phyloP scores from a whole-genome alignment of 1,140 invertebrate species.

The Hyles euphorbiae region DNA sequence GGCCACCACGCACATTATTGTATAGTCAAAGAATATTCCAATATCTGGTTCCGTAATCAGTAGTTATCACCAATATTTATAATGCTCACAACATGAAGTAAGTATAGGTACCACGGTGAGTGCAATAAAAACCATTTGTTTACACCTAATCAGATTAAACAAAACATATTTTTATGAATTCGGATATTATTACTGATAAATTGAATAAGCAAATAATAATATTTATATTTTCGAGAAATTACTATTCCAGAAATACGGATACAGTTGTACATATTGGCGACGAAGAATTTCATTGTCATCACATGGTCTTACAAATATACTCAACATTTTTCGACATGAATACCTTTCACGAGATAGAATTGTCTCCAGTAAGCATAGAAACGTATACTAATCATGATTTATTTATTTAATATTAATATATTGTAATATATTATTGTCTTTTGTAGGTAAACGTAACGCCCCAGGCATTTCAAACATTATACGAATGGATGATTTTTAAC shows the following conservation, averaged over 20 bases:
- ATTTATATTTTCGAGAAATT: no score
- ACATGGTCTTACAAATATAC: constrained; percentile 78
- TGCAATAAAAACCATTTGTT: no score
- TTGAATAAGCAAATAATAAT: no score
- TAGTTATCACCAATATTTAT: no score
- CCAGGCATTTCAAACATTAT: constrained; percentile 80
- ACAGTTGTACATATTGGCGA: constrained; percentile 75
- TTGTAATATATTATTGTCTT: constrained; percentile 2
- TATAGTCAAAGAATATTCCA: no score
- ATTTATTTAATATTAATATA: neutral
- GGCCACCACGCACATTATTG: no score
- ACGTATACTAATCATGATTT: neutral
- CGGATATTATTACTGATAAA: no score
- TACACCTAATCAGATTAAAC: no score
- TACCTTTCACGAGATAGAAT: constrained; percentile 41
- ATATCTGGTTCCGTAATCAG: no score
- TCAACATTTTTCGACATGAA: constrained; percentile 76
- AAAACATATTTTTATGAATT: no score
- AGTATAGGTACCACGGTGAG: no score
- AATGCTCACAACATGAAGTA: no score
- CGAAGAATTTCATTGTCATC: constrained; percentile 78
- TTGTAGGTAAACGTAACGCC: constrained; percentile 75
- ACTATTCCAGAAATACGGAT: constrained; percentile 77
- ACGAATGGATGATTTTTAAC: constrained; percentile 84
- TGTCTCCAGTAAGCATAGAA: constrained; percentile 41